phyloP scores from a whole-genome alignment of 1,140 invertebrate genomes.

The Ladona fulva region DNA sequence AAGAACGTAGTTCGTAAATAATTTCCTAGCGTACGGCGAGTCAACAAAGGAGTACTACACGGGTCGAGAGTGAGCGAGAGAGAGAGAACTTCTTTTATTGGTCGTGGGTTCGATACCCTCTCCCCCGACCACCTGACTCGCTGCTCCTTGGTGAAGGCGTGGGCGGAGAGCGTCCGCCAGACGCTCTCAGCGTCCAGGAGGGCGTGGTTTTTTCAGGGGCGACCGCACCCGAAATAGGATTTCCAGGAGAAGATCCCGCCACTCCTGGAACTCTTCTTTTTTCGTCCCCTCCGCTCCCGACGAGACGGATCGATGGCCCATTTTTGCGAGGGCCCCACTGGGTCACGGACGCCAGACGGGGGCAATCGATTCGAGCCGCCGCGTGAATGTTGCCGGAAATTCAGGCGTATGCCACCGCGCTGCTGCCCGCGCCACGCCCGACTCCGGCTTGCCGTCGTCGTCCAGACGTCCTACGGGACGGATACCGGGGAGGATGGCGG shows the following conservation, averaged over 20 bases:
- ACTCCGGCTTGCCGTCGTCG: not conserved
- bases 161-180: too few species aligned
- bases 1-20: too few species aligned
- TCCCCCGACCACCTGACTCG: too few species aligned
- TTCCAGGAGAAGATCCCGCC: not conserved
- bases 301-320: not conserved
- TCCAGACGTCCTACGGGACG: not conserved
- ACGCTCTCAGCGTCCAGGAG: too few species aligned
- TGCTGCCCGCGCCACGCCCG: not conserved
- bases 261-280: too few species aligned
- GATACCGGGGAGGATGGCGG: too few species aligned
- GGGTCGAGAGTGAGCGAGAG: too few species aligned
- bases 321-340: not conserved
- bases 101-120: too few species aligned
- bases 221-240: not conserved
- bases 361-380: not conserved
- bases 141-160: too few species aligned
- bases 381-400: not conserved
- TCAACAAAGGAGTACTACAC: too few species aligned
- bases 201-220: not conserved
- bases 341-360: constrained; percentile 3
- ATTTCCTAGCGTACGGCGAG: too few species aligned
- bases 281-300: not conserved
- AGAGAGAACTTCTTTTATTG: too few species aligned
- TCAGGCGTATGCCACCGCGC: not conserved